Base-by-base conservation (phyloP, 2,113 vertebrate species). In the Solea senegalensis region DNA sequence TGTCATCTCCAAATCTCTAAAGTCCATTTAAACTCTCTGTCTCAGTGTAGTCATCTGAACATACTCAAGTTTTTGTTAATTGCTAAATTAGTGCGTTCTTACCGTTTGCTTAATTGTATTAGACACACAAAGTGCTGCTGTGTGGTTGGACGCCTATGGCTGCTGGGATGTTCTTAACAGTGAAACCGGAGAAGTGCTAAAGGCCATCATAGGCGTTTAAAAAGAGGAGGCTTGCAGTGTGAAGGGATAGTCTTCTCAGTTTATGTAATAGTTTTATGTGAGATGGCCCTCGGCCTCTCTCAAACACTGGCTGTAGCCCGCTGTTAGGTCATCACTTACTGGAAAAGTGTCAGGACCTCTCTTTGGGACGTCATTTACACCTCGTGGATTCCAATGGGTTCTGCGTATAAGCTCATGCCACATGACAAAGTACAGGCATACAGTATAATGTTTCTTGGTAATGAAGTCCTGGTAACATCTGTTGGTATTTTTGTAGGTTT, bases 181-280 rank as follows among this genome's bases (percentile, higher is more conserved):
- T 44, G 81, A 86, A 85, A 88, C 58, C 14, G 8, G 62, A 88
- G 85, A 80, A 43, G 72, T 54, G 65, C 54, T 82, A 44, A 88
- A 81, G 67, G 82, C 84, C 66, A 76, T 15, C 54, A 41, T 8
- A 54, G 60, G 74, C 9, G 50, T 80, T 79, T 46, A 48, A 70
- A 83, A 58, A 73, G 83, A 28, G 27, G 57, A 69, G 73, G 39
- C 66, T 72, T 75, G 40, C 27, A 15, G 65, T 80, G 86, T 86
- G 83, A 88, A 89, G 75, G 63, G 86, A 91, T 87, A 71, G 75
- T 76, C 67, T 68, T 75, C 43, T 7, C 60, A 60, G 49, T 71
- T 90, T 83, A 88, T 88, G 89, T 76, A 84, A 87, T 78, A 40
- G 72, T 59, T 71, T 78, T 86, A 81, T 89, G 76, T 78, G 80